These are phyloP conservation scores for Myiotriccus ornatus DNA, from an alignment of 2,797 vertebrate genomes.

Conservation along the genomic window DNA sequence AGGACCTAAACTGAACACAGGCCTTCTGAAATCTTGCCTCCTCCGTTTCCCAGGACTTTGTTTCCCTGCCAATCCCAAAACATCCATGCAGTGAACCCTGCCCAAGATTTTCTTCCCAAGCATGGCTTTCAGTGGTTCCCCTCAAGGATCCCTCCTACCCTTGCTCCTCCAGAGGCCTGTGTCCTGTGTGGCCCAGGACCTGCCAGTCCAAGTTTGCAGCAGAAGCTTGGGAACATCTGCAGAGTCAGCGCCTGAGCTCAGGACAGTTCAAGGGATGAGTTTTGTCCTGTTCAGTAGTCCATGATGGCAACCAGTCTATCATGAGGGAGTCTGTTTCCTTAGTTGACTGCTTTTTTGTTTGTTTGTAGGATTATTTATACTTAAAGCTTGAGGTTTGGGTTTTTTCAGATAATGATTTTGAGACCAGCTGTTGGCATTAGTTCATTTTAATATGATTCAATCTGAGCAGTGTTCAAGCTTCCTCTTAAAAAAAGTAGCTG, in stretches of 20 bases:
- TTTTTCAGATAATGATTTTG: background rate
- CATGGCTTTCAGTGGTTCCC: fast-evolving
- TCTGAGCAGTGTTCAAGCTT: background rate
- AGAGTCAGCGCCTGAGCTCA: fast-evolving
- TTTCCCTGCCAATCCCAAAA: background rate
- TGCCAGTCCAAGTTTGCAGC: background rate
- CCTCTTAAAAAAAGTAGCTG: constrained; percentile 1
- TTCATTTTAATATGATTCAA: constrained; percentile 24
- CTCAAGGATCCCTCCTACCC: background rate
- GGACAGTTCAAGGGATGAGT: fast-evolving
- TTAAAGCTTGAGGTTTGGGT: background rate
- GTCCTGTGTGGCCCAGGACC: background rate
- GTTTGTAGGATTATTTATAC: background rate
- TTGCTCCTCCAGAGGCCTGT: background rate
- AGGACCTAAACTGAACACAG: background rate
- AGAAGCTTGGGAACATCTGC: background rate
- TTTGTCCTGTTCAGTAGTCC: background rate
- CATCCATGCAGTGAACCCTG: background rate
- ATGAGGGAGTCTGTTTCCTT: background rate
- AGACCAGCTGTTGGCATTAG: background rate
- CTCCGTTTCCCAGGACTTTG: background rate
- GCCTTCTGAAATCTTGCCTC: background rate
- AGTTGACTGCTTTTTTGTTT: background rate
- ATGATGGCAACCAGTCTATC: fast-evolving
- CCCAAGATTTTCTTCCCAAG: background rate